Percentiles rank a stretch among this genome's conserved stretches.
Evolutionary conservation across 2,113 vertebrate genomes (phyloP).

Genomic region (Lagopus muta): DNA sequence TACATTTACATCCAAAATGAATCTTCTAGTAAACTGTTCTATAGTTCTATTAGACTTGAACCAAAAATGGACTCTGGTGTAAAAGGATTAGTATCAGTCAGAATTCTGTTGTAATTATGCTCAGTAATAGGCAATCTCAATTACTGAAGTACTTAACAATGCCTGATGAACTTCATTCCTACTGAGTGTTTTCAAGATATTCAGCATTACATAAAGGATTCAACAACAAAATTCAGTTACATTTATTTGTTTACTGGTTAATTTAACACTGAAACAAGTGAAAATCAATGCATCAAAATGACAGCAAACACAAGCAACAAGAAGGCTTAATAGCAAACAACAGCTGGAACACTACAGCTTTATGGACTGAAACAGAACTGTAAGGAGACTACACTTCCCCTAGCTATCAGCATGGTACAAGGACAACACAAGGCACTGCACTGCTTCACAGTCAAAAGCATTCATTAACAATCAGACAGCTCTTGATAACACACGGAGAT

Average conservation of each 20-base stretch:
- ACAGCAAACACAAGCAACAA: background rate
- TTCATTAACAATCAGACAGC: background rate
- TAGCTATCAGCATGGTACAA: background rate
- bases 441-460: background rate
- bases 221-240: background rate
- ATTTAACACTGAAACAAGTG: background rate
- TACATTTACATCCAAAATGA: background rate
- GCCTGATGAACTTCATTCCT: background rate
- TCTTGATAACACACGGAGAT: background rate
- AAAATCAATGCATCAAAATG: background rate
- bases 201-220: background rate
- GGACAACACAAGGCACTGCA: rapidly evolving
- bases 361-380: background rate
- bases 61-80: background rate
- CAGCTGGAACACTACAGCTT: background rate
- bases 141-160: background rate
- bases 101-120: background rate
- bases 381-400: background rate
- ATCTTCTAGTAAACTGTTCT: background rate
- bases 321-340: background rate
- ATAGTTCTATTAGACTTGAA: background rate
- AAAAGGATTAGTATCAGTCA: background rate
- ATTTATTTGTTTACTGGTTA: background rate
- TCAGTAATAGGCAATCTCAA: background rate
- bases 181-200: background rate